phyloP scores from a whole-genome alignment of 1,140 invertebrate species.

The Sycophaga agraensis region DNA sequence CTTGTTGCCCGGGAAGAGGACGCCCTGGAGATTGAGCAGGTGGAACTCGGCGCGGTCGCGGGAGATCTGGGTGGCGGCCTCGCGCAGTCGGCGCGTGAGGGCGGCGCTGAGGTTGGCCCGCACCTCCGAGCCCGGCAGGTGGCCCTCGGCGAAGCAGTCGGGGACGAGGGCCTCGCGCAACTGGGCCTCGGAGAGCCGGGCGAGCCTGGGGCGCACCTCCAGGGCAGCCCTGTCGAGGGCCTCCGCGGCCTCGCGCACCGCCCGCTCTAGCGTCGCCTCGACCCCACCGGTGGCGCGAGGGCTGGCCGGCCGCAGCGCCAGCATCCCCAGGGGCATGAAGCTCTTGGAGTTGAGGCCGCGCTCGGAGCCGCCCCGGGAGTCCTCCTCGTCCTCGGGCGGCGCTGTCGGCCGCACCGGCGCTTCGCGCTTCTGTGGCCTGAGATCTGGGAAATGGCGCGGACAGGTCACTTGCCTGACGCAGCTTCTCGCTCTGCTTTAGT shows the following conservation, averaged over 20 bases:
- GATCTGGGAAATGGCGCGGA: neutral
- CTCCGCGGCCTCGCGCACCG: constrained; percentile 48
- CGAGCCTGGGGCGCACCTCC: constrained; percentile 40
- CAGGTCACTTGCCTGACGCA: neutral
- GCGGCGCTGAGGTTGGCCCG: constrained; percentile 47
- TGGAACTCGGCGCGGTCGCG: constrained; percentile 53
- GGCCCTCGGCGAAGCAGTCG: constrained; percentile 38
- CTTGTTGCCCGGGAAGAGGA: constrained; percentile 52
- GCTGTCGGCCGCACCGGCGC: neutral
- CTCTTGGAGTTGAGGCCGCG: constrained; percentile 48
- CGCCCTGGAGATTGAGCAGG: constrained; percentile 51
- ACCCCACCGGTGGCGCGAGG: constrained; percentile 40
- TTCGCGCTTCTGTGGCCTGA: constrained; percentile 3
- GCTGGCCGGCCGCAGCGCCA: constrained; percentile 48
- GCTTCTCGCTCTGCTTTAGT: too few species aligned
- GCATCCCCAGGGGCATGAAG: constrained; percentile 56
- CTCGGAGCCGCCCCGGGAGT: constrained; percentile 38
- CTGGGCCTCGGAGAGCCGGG: constrained; percentile 43
- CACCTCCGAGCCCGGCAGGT: constrained; percentile 35
- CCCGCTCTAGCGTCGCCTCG: constrained; percentile 47
- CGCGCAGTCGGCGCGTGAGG: constrained; percentile 43
- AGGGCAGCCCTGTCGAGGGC: constrained; percentile 48
- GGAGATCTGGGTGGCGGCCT: constrained; percentile 46
- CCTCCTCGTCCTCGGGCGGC: constrained; percentile 40
- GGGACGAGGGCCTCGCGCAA: constrained; percentile 49